phyloP scores from a whole-genome alignment of 2,888 invertebrate genomes.

The Odontothrips loti region DNA sequence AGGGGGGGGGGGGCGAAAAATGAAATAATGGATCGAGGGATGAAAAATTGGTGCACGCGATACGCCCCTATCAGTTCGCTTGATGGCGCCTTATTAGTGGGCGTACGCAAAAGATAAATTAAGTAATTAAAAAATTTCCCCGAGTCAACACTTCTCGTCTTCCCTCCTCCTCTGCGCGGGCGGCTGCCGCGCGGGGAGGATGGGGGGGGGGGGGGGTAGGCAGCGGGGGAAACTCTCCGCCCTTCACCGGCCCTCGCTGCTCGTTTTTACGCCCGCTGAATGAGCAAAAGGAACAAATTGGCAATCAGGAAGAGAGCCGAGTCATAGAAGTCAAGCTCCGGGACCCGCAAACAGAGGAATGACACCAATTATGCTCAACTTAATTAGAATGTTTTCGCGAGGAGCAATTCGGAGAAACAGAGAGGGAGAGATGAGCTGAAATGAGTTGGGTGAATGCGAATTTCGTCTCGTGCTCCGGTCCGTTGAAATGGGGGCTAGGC shows the following conservation, averaged over 20 bases:
- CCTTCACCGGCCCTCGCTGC: neutral
- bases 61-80: conserved; percentile 51
- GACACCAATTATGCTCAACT: conserved; percentile 24
- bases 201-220: too few relatives aligned
- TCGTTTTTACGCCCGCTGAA: conserved; percentile 20
- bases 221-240: neutral
- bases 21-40: neutral
- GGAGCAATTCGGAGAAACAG: neutral
- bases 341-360: conserved; percentile 8
- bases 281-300: conserved; percentile 23
- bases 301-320: conserved; percentile 18
- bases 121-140: conserved; percentile 13
- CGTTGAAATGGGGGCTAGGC: neutral
- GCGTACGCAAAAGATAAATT: conserved; percentile 12
- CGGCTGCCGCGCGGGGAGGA: neutral
- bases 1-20: neutral
- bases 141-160: conserved; percentile 10
- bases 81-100: conserved; percentile 66
- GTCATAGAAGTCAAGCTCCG: neutral
- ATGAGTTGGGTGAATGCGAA: conserved; percentile 1
- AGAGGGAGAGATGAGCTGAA: neutral
- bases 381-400: conserved; percentile 26
- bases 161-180: neutral
- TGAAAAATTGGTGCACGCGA: neutral
- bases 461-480: neutral